Conservation (phyloP, 2,113 vertebrate genomes). For the Morone saxatilis region DNA sequence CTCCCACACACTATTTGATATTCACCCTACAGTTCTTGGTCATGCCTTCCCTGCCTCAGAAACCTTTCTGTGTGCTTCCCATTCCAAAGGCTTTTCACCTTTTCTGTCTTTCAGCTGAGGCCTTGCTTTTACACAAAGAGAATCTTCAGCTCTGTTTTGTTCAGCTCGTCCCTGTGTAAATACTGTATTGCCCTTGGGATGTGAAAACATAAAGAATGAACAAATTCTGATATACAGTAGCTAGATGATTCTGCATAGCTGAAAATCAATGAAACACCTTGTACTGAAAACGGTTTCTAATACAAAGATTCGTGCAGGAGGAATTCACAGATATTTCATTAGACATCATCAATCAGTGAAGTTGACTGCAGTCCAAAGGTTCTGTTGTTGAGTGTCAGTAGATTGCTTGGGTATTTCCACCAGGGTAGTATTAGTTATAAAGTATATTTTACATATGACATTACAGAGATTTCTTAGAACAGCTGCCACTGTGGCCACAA, state of each 20-base stretch:
- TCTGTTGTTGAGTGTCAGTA: neutral
- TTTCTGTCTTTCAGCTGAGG: constrained; percentile 9
- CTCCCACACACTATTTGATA: constrained; percentile 4
- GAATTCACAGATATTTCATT: neutral
- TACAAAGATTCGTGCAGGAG: neutral
- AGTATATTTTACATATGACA: neutral
- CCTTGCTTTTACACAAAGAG: neutral
- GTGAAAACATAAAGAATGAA: neutral
- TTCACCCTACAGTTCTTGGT: constrained; percentile 9
- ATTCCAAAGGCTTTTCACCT: neutral
- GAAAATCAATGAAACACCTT: neutral
- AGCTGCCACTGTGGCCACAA: neutral
- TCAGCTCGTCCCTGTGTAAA: neutral
- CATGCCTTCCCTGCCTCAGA: neutral
- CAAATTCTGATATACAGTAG: neutral
- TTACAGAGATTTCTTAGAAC: neutral
- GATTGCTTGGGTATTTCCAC: too few relatives aligned
- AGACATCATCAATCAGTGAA: neutral
- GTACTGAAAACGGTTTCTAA: neutral
- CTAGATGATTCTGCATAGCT: neutral
- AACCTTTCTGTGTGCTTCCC: neutral
- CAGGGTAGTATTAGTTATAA: too few relatives aligned
- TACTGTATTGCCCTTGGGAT: neutral
- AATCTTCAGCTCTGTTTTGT: constrained; percentile 4
- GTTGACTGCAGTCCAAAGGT: neutral